A percentile compares a stretch with the other conserved stretches of the same genome.
phyloP scores from a whole-genome alignment of 2,888 invertebrate genomes.

The Agrotis ipsilon region DNA sequence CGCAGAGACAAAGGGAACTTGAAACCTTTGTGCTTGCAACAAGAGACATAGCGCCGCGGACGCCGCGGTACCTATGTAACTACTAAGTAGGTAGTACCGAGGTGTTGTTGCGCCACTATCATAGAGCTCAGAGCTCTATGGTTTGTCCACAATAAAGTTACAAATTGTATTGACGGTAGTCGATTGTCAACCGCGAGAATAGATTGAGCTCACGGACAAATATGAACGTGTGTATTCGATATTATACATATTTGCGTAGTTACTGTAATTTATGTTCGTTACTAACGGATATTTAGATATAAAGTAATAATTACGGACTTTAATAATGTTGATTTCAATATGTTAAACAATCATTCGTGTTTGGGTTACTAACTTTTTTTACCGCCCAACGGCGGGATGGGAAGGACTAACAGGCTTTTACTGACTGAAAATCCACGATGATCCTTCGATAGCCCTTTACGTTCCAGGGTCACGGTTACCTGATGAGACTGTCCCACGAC shows the following conservation, averaged over 20 bases:
- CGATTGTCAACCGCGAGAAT: constrained; percentile 50
- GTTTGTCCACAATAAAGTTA: constrained; percentile 40
- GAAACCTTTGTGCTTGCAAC: constrained; percentile 67
- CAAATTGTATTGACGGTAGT: constrained; percentile 50
- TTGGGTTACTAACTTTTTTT: no score
- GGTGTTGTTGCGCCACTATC: constrained; percentile 50
- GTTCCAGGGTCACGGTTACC: no score
- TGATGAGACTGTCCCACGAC: no score
- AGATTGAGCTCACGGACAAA: constrained; percentile 57
- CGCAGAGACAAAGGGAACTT: constrained; percentile 75
- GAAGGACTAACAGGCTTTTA: no score
- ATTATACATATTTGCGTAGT: neutral
- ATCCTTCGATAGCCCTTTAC: no score
- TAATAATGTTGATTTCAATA: no score
- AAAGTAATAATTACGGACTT: no score
- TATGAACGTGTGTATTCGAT: neutral
- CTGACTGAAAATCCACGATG: no score
- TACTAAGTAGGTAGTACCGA: constrained; percentile 13
- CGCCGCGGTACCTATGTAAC: constrained; percentile 33
- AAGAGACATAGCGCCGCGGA: constrained; percentile 39
- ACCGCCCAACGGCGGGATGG: no score
- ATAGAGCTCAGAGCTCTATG: constrained; percentile 35
- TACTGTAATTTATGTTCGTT: constrained; percentile 7
- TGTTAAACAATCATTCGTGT: no score
- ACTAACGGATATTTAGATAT: neutral